Conservation (phyloP, 2,113 vertebrate species). For the Butorides virescens region DNA sequence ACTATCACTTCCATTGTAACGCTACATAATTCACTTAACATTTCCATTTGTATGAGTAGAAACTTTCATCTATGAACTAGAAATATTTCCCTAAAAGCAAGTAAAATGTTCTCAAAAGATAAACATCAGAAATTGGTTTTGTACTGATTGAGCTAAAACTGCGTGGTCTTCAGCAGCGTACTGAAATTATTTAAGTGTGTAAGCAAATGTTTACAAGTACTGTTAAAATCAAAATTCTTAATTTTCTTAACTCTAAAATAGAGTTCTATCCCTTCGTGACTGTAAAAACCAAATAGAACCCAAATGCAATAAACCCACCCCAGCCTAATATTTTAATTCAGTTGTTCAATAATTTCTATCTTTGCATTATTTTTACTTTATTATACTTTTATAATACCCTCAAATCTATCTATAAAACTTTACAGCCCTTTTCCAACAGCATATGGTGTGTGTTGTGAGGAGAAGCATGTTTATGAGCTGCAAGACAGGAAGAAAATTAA, state of each 20-base stretch:
- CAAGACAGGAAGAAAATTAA: slow-evolving; percentile 72
- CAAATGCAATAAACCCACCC: slow-evolving; percentile 17
- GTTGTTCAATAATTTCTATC: slow-evolving; percentile 67
- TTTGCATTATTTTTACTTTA: slow-evolving; percentile 72
- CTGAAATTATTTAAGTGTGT: not conserved
- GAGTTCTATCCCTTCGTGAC: slow-evolving; percentile 4
- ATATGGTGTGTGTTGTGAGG: slow-evolving; percentile 70
- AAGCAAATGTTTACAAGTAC: not conserved
- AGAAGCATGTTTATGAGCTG: slow-evolving; percentile 70
- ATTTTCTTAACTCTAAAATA: slow-evolving; percentile 15
- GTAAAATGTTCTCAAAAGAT: not conserved
- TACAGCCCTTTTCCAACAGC: slow-evolving; percentile 68
- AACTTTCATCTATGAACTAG: not conserved
- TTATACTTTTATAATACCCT: slow-evolving; percentile 66
- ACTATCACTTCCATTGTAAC: not conserved
- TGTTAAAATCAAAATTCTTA: not conserved
- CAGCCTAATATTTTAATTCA: slow-evolving; percentile 66
- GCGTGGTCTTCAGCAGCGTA: not conserved
- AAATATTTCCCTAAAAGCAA: not conserved
- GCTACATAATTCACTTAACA: not conserved
- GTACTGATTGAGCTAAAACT: not conserved
- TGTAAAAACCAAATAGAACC: slow-evolving; percentile 20
- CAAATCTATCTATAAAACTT: slow-evolving; percentile 74
- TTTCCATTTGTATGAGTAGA: not conserved
- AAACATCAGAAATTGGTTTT: not conserved